phyloP scores from a whole-genome alignment of 2,797 vertebrate species.

The Tolypeutes matacus region DNA sequence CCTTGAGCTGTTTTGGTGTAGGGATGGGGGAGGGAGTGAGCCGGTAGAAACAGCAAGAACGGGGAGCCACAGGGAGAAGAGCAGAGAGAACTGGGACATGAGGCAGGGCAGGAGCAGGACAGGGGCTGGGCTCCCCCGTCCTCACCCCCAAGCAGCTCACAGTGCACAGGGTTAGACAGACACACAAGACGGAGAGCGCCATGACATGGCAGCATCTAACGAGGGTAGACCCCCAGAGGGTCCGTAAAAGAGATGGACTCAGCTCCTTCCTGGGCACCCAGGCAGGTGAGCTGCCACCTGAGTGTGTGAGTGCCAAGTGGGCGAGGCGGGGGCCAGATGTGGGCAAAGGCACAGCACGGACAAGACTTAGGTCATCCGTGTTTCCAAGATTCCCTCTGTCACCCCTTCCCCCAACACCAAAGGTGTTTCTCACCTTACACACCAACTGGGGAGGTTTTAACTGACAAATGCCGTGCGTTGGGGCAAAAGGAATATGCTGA shows the following conservation, averaged over 20 bases:
- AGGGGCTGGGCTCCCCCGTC: accelerated
- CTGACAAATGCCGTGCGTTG: too few relatives aligned
- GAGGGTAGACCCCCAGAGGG: not conserved
- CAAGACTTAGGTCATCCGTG: not conserved
- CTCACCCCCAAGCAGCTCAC: accelerated
- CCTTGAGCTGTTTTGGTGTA: accelerated
- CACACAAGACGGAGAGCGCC: not conserved
- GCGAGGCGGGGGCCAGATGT: accelerated
- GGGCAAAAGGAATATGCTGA: accelerated
- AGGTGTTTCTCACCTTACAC: not conserved
- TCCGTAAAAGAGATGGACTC: not conserved
- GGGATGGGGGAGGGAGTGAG: not conserved
- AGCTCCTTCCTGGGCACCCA: not conserved
- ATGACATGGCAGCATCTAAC: accelerated
- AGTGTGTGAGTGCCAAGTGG: not conserved
- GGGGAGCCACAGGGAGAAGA: accelerated
- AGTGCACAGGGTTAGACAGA: not conserved
- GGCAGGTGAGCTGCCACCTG: not conserved
- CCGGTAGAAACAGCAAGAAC: not conserved
- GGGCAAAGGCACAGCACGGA: too few relatives aligned
- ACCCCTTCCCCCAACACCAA: too few relatives aligned
- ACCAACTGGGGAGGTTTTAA: not conserved
- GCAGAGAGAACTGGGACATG: accelerated
- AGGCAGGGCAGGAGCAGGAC: not conserved
- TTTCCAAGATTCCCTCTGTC: too few relatives aligned